Percentiles rank a stretch among this genome's conserved stretches.
These are phyloP conservation scores for Rhagium mordax DNA, from an alignment of 2,888 invertebrate species.

Conservation along the genomic window DNA sequence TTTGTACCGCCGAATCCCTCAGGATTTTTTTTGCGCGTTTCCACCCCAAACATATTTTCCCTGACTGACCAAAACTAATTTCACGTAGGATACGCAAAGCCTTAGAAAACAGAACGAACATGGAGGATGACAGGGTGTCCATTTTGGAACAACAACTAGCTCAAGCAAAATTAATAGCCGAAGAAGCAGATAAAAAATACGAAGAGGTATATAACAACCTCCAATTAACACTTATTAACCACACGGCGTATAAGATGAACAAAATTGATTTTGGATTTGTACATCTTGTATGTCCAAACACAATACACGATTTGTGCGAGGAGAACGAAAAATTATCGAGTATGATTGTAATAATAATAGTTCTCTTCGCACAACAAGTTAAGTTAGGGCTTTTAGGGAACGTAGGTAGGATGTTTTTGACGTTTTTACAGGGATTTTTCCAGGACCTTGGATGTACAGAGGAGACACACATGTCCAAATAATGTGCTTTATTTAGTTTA, in stretches of 20 bases:
- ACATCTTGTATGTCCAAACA: background rate
- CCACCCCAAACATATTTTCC: background rate
- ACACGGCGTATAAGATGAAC: constrained; percentile 11
- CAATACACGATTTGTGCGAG: background rate
- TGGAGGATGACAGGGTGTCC: constrained; percentile 99
- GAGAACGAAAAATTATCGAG: background rate
- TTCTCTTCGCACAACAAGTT: background rate
- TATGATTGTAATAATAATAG: background rate
- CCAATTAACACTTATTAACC: constrained; percentile 19
- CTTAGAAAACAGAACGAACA: constrained; percentile 97
- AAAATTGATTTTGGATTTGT: background rate
- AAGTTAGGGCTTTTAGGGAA: constrained; percentile 29
- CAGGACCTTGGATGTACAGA: background rate
- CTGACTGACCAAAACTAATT: constrained; percentile 22
- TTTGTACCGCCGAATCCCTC: background rate
- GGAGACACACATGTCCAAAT: background rate
- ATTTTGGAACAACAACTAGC: constrained; percentile 99
- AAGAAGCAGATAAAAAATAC: constrained; percentile 99
- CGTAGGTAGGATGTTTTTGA: constrained; percentile 47
- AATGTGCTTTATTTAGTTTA: too few species aligned
- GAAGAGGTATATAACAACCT: constrained; percentile 86
- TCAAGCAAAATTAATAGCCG: constrained; percentile 96
- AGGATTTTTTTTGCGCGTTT: background rate
- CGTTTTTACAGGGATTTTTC: background rate
- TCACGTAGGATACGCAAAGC: constrained; percentile 95